Base-by-base conservation (phyloP, 2,888 invertebrate genomes). In the Gymnocheta viridis region DNA sequence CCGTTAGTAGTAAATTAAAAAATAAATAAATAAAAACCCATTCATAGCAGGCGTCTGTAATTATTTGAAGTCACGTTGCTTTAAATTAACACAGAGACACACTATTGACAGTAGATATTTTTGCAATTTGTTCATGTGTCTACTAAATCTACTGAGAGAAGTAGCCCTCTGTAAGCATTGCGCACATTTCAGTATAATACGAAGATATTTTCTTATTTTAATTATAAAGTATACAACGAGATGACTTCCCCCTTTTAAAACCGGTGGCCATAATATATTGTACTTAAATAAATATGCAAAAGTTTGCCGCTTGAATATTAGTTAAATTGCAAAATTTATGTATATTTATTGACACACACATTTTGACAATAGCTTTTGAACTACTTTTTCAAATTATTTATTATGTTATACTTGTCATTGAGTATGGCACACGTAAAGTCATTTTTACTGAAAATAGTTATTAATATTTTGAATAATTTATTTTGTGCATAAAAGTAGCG, bases 31-130 rank as follows among this genome's bases (percentile, higher is more conserved):
- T 10, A 67, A 41, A 41, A n/a, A n/a, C n/a, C 77, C 64, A 81
- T 81, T 80, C 72, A 77, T 73, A 62, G 67, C 64, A 72, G 67
- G 72, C 67, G 83, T 80, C 76, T 49, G 64, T 77, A 66, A 83
- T 83, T 83, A 83, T 80, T 80, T 80, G 6, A 67, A 83, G 83
- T 83, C 83, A 83, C 80, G 83, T 84, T 81, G 58, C 67, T 41
- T 27, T n/a, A 54, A 54, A 56, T 76, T 51, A 76, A 41, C 70
- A 79, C 41, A 54, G 69, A 35, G 62, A 74, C 49, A 74, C 54
- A 54, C 14, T 72, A 51, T 60, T 83, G 76, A 67, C 80, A 72
- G 51, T 35, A 79, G n/a, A 29, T 41, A 70, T 72, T 76, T 83
- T 72, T 4, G 44, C 7, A 27, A 17, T 22, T 49, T 49, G 19